Evolutionary conservation across 2,888 invertebrate species (phyloP).

Genomic region (Dyspetes luteomarginatus): DNA sequence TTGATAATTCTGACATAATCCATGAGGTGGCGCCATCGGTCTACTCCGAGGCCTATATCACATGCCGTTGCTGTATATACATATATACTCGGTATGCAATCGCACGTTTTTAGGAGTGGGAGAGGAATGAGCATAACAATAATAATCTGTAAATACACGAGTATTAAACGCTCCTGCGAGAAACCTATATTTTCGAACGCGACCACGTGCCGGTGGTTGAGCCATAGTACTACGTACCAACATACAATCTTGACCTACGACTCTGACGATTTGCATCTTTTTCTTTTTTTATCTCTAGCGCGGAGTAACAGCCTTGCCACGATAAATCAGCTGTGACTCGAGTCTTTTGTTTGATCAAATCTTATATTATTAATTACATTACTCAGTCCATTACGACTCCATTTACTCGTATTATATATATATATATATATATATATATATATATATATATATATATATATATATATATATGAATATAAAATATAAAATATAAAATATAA

Average conservation of each 20-base stretch:
- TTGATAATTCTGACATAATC: neutral
- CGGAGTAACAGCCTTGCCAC: neutral
- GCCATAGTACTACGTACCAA: slow-evolving; percentile 67
- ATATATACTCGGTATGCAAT: slow-evolving; percentile 23
- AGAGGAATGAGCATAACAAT: slow-evolving; percentile 66
- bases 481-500: too few species aligned
- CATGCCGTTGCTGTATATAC: slow-evolving; percentile 4
- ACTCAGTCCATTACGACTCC: too few species aligned
- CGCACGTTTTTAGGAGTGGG: slow-evolving; percentile 57
- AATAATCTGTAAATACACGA: slow-evolving; percentile 69
- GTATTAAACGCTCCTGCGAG: slow-evolving; percentile 67
- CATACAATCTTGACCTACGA: slow-evolving; percentile 78
- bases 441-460: too few species aligned
- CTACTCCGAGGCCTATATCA: neutral
- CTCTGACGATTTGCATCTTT: slow-evolving; percentile 61
- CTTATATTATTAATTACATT: neutral
- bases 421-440: too few species aligned
- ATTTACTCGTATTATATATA: too few species aligned
- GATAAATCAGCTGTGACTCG: slow-evolving; percentile 9
- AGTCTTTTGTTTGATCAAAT: neutral
- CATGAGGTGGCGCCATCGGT: slow-evolving; percentile 37
- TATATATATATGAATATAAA: too few species aligned
- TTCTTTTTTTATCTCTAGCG: slow-evolving; percentile 34
- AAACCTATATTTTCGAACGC: slow-evolving; percentile 68
- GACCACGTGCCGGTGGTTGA: slow-evolving; percentile 67